Percentiles rank a stretch among this genome's conserved stretches.
Evolutionary conservation across 2,888 invertebrate genomes (phyloP).

Genomic region (Dinocampus coccinellae): DNA sequence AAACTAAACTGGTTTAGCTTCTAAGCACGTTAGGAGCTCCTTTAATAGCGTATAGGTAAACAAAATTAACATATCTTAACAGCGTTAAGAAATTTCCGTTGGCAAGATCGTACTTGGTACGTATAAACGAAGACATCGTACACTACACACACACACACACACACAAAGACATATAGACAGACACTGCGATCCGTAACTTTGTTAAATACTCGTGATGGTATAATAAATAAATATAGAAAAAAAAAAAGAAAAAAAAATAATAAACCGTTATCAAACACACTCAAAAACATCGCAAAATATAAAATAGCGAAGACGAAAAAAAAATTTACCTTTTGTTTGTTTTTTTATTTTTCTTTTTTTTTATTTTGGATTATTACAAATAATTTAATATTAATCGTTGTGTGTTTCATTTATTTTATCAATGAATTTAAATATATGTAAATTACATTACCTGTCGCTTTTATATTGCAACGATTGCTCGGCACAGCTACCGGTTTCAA

Average conservation of each 20-base stretch:
- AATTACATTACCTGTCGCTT: neutral
- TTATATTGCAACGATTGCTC: neutral
- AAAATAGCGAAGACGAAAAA: no score
- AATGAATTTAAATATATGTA: neutral
- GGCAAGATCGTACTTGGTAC: constrained; percentile 37
- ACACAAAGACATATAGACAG: no score
- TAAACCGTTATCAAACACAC: no score
- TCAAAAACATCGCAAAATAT: no score
- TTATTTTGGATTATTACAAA: neutral
- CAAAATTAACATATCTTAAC: constrained; percentile 70
- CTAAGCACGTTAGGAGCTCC: constrained; percentile 67
- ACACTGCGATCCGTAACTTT: no score
- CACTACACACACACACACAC: neutral
- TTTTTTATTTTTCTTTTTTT: neutral
- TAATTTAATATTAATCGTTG: neutral
- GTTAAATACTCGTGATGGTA: no score
- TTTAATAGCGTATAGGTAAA: constrained; percentile 70
- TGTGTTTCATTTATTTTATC: neutral
- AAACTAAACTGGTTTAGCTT: constrained; percentile 69
- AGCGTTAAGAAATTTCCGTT: constrained; percentile 68
- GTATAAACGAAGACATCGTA: neutral
- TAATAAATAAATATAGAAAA: no score
- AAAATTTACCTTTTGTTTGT: no score
- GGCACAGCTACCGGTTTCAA: neutral
- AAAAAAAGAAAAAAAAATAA: no score